Conservation (phyloP, 2,113 vertebrate genomes). For the Boulengeromyrus knoepffleri region DNA sequence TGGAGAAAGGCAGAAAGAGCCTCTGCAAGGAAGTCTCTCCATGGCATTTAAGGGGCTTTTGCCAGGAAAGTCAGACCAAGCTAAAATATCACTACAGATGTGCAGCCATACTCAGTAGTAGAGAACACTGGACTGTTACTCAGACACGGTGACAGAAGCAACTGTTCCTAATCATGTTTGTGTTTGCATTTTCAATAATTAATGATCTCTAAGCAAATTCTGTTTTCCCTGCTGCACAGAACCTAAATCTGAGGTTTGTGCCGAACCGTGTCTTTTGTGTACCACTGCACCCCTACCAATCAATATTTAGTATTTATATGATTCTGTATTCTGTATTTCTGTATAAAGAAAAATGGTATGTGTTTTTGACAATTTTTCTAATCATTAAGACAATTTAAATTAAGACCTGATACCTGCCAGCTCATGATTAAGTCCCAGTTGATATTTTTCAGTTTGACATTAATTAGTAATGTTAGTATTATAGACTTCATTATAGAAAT, state of each 20-base stretch:
- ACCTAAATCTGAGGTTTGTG: not conserved
- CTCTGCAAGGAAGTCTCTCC: not conserved
- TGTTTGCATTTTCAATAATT: not conserved
- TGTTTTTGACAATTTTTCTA: not conserved
- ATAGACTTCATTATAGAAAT: not conserved
- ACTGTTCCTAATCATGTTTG: not conserved
- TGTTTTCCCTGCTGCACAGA: not conserved
- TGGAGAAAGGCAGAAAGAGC: not conserved
- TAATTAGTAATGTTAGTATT: not conserved
- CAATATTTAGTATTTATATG: not conserved
- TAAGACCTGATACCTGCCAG: not conserved
- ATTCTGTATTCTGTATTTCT: not conserved
- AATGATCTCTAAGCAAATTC: not conserved
- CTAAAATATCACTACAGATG: not conserved
- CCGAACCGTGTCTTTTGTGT: not conserved
- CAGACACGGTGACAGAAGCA: not conserved
- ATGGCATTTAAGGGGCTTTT: not conserved
- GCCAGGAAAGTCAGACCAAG: not conserved
- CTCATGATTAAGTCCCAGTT: not conserved
- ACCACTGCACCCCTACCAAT: not conserved
- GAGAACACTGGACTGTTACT: not conserved
- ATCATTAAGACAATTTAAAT: not conserved
- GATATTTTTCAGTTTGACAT: not conserved
- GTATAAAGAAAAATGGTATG: not conserved
- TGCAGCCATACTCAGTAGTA: not conserved